A percentile compares a stretch with the other conserved stretches of the same genome.
These are phyloP conservation scores for Manis pentadactyla DNA, from an alignment of 2,797 vertebrate species.

Conservation along the genomic window DNA sequence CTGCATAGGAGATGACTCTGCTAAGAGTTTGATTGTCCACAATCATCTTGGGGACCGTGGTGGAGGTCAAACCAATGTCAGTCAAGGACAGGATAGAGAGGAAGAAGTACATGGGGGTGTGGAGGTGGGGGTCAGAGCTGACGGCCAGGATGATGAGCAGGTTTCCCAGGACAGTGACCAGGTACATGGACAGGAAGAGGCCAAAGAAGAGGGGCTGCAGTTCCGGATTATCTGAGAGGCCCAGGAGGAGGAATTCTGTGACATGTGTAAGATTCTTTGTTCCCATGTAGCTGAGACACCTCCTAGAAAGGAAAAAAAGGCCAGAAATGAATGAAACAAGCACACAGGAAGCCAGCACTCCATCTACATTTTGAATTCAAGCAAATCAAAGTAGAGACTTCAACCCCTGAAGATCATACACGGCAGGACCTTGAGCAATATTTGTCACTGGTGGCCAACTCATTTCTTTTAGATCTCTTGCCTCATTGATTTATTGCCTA, in stretches of 20 bases:
- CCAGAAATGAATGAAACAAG: background rate
- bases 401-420: background rate
- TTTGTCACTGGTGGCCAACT: background rate
- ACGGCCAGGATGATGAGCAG: too few relatives aligned
- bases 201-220: constrained; percentile 5
- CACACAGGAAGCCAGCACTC: background rate
- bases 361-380: background rate
- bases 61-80: too few relatives aligned
- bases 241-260: constrained; percentile 26
- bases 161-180: too few relatives aligned
- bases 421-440: background rate
- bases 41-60: too few relatives aligned
- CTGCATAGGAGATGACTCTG: too few relatives aligned
- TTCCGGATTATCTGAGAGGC: background rate
- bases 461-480: background rate
- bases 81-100: too few relatives aligned
- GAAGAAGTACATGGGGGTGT: too few relatives aligned
- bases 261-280: background rate
- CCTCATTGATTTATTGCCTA: background rate
- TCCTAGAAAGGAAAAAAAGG: background rate
- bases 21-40: too few relatives aligned
- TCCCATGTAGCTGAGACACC: background rate
- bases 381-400: background rate
- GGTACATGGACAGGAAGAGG: too few relatives aligned
- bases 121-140: too few relatives aligned